Evolutionary conservation across 2,113 vertebrate genomes (phyloP), one percentile per base, ranked within the genome.

Genomic region (Candoia aspera): DNA sequence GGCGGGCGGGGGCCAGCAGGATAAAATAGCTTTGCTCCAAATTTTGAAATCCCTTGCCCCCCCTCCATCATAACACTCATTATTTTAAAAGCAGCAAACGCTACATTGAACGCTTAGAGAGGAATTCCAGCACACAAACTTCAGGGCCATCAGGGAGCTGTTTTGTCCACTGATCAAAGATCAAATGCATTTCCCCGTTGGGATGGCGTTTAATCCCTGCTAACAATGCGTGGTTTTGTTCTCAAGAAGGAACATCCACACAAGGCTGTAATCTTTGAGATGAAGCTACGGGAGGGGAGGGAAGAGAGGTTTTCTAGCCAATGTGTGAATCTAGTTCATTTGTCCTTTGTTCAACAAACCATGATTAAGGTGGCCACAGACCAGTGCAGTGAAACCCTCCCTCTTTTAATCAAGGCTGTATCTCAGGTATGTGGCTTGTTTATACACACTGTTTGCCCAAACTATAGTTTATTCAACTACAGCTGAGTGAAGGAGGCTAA

Each of bases 251-350:
- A 0, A 3, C 92, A 85, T 17, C n/a, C 54, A 42, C 49, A 85
- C 53, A 79, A 17, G 85, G 91, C 92, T 95, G 90, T 42, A 68
- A 87, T 90, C 89, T 90, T n/a, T 21, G 17, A 1, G 64, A 19
- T 91, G 95, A 94, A 94, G 92, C 84, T 92, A 94, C 53, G 53
- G 33, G 46, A 6, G 2, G 19, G n/a, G 58, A 2, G 60, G 13
- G 42, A 42, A 42, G 42, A 24, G 8, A 21, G 57, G 33, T 19
- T 58, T 15, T 0, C 57, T 19, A 58, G 15, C 57, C 15, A 58
- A 58, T 5, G 55, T 57, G 55, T 17, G 55, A 57, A 57, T 57
- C 55, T 13, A 12, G 15, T 15, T 57, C 0, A 49, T 5, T 49
- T 49, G 49, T 49, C 49, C 49, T 49, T 49, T 49, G 49, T 5